These are phyloP conservation scores for Euproctis similis DNA, from an alignment of 2,888 invertebrate species.

Conservation along the genomic window DNA sequence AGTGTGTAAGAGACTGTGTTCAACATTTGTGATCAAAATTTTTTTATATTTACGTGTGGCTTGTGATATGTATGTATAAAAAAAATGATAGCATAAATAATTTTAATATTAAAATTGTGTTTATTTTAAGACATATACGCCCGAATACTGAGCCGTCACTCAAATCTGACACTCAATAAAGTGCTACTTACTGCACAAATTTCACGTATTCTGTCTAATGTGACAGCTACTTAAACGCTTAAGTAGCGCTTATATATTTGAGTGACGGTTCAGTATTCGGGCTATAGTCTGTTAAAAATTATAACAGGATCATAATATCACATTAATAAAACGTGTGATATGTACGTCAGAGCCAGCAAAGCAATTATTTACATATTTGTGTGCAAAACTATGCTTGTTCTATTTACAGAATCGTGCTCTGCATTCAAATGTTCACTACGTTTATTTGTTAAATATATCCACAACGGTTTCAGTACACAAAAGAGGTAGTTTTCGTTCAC, in stretches of 20 bases:
- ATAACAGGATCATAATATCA: neutral
- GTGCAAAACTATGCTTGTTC: neutral
- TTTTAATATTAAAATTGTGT: neutral
- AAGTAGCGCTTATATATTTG: too few relatives aligned
- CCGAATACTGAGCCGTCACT: too few relatives aligned
- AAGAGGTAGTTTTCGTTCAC: too few relatives aligned
- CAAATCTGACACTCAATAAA: too few relatives aligned
- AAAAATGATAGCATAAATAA: neutral
- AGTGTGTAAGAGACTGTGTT: conserved; percentile 29
- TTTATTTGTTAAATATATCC: neutral
- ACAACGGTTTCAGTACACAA: neutral
- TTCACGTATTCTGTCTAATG: too few relatives aligned
- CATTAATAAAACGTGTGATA: neutral
- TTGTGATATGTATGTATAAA: neutral
- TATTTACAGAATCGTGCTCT: neutral
- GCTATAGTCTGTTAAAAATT: neutral
- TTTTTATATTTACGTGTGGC: neutral
- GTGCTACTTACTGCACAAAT: too few relatives aligned
- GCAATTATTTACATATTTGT: conserved; percentile 1
- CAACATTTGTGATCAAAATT: neutral
- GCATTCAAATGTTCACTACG: neutral
- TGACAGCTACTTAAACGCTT: too few relatives aligned
- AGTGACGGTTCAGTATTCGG: too few relatives aligned
- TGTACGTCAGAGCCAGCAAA: neutral
- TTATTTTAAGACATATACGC: neutral